Evolutionary conservation across 2,797 vertebrate genomes (phyloP), one percentile per base, ranked within the genome.

Genomic region (Corythornis leucogaster): DNA sequence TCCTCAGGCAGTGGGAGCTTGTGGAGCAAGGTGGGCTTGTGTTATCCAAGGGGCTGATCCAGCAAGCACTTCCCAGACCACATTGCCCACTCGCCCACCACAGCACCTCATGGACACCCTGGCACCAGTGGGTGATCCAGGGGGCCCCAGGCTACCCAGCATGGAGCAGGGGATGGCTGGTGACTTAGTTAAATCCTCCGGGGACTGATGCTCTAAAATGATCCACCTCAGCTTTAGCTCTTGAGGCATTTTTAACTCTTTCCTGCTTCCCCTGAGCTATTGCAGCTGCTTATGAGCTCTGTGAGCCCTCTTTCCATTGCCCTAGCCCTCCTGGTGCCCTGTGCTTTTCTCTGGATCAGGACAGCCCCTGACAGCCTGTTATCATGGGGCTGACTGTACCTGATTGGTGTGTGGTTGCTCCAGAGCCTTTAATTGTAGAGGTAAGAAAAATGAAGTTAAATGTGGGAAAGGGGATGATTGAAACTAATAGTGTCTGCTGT

Each of bases 271-370:
- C 35, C 22, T 2, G n/a, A 68, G 87, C 55, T 30, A 4, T 66
- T 4, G 9, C 61, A 61, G 69, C 38, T 51, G 21, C n/a, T 43
- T 19, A 14, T 9, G 59, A 45, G 40, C n/a, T 24, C 55, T 11
- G 73, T 4, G 9, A 58, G 28, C 30, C 50, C 38, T 28, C 18
- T 9, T 18, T 26, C 20, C 38, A 18, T 22, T 12, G 48, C 18
- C 54, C 30, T 31, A n/a, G 21, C 28, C 25, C 14, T 63, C 31
- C 11, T 0, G 0, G 2, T 8, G 8, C 0, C 1, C 38, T 0
- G 0, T 8, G 62, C n/a, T 15, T 46, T 51, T 57, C 31, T 42
- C 38, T 48, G 61, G 40, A 25, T 71, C 66, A 63, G 77, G 31
- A 30, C 0, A 2, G 43, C 45, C 26, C 54, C 73, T 54, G 67